phyloP scores from a whole-genome alignment of 1,140 invertebrate genomes.

The Thereuonema tuberculata region DNA sequence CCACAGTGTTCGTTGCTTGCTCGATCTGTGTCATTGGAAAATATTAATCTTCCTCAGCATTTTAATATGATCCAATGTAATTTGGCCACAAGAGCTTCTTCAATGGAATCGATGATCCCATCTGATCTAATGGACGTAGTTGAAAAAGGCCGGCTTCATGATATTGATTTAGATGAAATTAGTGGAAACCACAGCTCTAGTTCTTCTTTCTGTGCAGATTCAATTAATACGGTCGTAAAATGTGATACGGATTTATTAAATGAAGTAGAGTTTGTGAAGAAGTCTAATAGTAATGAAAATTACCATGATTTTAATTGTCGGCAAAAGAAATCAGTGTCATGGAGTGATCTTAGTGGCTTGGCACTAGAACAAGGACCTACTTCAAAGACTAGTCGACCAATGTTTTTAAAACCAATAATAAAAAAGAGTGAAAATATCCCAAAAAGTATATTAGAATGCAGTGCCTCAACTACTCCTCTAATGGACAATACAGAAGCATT shows the following conservation, averaged over 20 bases:
- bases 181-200: neutral
- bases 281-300: too few relatives aligned
- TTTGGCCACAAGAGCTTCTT: neutral
- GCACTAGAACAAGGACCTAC: neutral
- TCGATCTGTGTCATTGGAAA: neutral
- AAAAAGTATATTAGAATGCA: too few relatives aligned
- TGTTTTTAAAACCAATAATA: neutral
- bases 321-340: neutral
- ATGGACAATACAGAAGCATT: neutral
- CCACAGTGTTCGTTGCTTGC: neutral
- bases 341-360: neutral
- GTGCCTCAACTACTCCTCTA: neutral
- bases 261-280: neutral
- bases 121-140: neutral
- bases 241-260: neutral
- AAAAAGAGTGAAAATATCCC: neutral
- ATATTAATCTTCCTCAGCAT: neutral
- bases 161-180: neutral
- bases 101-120: slow-evolving; percentile 5
- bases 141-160: neutral
- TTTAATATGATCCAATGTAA: neutral
- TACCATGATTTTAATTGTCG: too few relatives aligned
- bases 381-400: neutral
- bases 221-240: neutral
- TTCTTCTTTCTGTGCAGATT: neutral